These are phyloP conservation scores for Eupeodes corollae DNA, from an alignment of 1,140 invertebrate genomes.

Conservation along the genomic window DNA sequence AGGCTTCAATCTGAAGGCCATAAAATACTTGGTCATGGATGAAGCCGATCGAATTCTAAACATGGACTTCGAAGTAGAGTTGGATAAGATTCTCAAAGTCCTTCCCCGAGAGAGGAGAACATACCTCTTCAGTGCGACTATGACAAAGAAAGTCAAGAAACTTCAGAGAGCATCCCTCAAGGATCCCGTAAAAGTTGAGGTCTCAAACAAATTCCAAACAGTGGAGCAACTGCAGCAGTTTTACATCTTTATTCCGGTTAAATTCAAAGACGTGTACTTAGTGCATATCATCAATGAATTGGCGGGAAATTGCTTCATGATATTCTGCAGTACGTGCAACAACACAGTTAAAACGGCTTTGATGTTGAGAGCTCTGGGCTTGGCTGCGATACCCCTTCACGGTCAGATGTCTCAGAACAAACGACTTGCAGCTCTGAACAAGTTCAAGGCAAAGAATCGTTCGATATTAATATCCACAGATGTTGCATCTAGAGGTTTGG, in stretches of 20 bases:
- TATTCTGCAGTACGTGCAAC: conserved; percentile 92
- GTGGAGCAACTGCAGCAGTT: conserved; percentile 92
- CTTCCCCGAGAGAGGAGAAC: conserved; percentile 82
- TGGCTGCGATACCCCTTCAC: conserved; percentile 88
- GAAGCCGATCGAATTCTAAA: conserved; percentile 93
- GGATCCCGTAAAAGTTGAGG: conserved; percentile 90
- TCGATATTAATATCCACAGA: conserved; percentile 93
- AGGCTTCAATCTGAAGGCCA: conserved; percentile 76
- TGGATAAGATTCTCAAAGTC: conserved; percentile 89
- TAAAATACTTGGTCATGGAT: conserved; percentile 92
- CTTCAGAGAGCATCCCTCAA: conserved; percentile 86
- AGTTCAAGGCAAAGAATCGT: conserved; percentile 81
- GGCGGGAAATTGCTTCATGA: conserved; percentile 92
- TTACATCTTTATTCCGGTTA: conserved; percentile 92
- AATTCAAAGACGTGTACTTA: conserved; percentile 96
- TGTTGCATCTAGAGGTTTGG: conserved; percentile 92
- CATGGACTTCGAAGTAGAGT: conserved; percentile 92
- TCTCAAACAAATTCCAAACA: conserved; percentile 94
- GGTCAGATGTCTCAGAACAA: conserved; percentile 97
- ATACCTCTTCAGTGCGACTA: conserved; percentile 90
- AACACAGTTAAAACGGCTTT: conserved; percentile 81
- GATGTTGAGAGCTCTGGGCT: conserved; percentile 75
- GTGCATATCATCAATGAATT: conserved; percentile 94
- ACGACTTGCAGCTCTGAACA: conserved; percentile 78
- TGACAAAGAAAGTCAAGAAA: conserved; percentile 97